phyloP scores from a whole-genome alignment of 2,797 vertebrate species.

The Merluccius polli region DNA sequence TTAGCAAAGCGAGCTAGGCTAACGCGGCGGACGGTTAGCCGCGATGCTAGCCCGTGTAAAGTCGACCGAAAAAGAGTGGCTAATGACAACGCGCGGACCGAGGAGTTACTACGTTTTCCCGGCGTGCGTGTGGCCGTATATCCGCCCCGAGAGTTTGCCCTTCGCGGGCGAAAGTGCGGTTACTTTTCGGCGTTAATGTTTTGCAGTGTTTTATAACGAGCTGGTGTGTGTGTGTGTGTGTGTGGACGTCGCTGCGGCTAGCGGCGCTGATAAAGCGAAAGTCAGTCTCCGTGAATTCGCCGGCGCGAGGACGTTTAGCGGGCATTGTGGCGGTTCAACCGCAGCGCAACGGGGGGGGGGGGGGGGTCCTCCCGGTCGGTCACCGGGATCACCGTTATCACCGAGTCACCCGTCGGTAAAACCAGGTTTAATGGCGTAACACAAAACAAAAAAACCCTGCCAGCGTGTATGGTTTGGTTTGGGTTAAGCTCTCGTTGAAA shows the following conservation, averaged over 20 bases:
- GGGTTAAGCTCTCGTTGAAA: not conserved
- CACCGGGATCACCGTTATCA: not conserved
- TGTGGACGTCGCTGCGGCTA: conserved; percentile 55
- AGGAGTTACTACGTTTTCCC: not conserved
- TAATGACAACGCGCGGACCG: conserved; percentile 21
- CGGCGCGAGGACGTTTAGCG: conserved; percentile 69
- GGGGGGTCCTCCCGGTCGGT: no score
- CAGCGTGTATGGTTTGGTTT: not conserved
- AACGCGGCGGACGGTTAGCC: conserved; percentile 53
- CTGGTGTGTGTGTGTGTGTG: conserved; percentile 37
- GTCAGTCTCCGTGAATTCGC: conserved; percentile 48
- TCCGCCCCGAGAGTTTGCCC: not conserved
- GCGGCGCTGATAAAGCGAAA: conserved; percentile 48
- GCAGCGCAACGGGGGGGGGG: not conserved
- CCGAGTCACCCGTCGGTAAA: not conserved
- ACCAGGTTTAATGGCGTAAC: not conserved
- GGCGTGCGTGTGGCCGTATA: rapidly evolving
- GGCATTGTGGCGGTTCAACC: conserved; percentile 49
- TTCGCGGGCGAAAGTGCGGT: conserved; percentile 13
- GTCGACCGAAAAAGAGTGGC: conserved; percentile 57
- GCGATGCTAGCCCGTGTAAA: conserved; percentile 45
- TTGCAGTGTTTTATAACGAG: conserved; percentile 10
- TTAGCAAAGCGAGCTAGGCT: conserved; percentile 57
- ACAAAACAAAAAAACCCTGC: not conserved
- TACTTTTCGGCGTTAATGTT: conserved; percentile 25